A percentile compares a stretch with the other conserved stretches of the same genome.
Evolutionary conservation across 2,113 vertebrate genomes (phyloP).

Genomic region (Chamaea fasciata): DNA sequence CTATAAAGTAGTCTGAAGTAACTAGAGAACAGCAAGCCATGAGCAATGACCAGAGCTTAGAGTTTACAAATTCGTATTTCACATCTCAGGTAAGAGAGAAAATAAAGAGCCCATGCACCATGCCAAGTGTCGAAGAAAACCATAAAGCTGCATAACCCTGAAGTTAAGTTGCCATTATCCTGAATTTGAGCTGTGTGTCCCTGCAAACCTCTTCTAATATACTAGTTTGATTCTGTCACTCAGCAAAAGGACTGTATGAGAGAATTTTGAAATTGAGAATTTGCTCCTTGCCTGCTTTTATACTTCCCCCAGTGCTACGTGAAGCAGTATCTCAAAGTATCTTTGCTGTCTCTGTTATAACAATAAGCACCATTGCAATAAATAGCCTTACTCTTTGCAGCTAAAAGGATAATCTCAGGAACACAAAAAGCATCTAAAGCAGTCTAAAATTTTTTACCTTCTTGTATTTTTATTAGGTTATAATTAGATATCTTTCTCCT

Average conservation of each 20-base stretch:
- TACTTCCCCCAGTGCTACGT: not conserved
- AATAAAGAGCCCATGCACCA: not conserved
- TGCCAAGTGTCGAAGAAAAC: not conserved
- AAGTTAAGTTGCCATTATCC: not conserved
- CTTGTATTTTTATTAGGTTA: not conserved
- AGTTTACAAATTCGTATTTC: not conserved
- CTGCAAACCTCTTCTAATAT: not conserved
- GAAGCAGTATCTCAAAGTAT: not conserved
- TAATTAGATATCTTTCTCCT: not conserved
- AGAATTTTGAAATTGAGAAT: not conserved
- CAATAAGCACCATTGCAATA: not conserved
- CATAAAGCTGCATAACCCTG: not conserved
- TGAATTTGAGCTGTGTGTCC: not conserved
- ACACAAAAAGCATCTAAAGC: not conserved
- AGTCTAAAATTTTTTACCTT: not conserved
- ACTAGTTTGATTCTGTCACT: not conserved
- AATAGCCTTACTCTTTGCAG: not conserved
- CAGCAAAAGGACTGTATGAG: not conserved
- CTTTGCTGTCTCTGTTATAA: not conserved
- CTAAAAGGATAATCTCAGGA: not conserved
- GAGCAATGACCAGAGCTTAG: not conserved
- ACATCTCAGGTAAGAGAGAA: not conserved
- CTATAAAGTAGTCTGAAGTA: not conserved
- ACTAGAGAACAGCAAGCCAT: not conserved
- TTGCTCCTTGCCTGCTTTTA: not conserved